These are phyloP conservation scores for Littorina saxatilis DNA, from an alignment of 1,140 invertebrate genomes.

Conservation along the genomic window DNA sequence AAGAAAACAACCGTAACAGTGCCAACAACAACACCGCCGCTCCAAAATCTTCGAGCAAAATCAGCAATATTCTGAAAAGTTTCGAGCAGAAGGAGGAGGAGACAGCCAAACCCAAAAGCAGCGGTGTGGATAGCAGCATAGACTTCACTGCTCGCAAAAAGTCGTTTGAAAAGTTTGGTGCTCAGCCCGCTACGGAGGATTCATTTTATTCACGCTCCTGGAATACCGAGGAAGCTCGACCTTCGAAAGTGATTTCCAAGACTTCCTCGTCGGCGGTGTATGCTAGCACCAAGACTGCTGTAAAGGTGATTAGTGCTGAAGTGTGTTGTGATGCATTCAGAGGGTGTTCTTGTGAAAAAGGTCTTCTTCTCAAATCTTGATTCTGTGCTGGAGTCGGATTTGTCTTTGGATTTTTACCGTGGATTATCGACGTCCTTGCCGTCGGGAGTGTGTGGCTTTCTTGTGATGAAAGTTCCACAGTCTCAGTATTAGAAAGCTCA, in stretches of 20 bases:
- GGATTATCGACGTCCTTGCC: too few relatives aligned
- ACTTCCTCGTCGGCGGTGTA: not conserved
- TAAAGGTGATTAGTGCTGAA: constrained; percentile 16
- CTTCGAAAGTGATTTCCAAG: not conserved
- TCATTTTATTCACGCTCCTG: constrained; percentile 25
- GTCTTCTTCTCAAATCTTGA: too few relatives aligned
- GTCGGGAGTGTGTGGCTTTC: too few relatives aligned
- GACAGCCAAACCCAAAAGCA: constrained; percentile 23
- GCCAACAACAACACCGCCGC: constrained; percentile 15
- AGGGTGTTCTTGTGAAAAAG: too few relatives aligned
- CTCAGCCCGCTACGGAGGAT: not conserved
- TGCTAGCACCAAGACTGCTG: constrained; percentile 23
- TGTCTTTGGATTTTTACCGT: too few relatives aligned
- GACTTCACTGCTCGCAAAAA: constrained; percentile 33
- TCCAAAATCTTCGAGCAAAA: constrained; percentile 38
- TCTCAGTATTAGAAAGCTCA: too few relatives aligned
- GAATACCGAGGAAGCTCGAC: not conserved
- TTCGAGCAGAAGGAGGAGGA: constrained; percentile 60
- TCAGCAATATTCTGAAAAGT: constrained; percentile 57
- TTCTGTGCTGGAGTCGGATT: too few relatives aligned
- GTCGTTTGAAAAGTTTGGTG: constrained; percentile 37
- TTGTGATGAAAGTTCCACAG: too few relatives aligned
- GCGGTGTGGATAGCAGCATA: constrained; percentile 27
- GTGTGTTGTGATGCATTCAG: too few relatives aligned
- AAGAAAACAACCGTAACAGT: constrained; percentile 37